These are phyloP conservation scores for Psylliodes chrysocephalus DNA, from an alignment of 2,888 invertebrate genomes.

Conservation along the genomic window DNA sequence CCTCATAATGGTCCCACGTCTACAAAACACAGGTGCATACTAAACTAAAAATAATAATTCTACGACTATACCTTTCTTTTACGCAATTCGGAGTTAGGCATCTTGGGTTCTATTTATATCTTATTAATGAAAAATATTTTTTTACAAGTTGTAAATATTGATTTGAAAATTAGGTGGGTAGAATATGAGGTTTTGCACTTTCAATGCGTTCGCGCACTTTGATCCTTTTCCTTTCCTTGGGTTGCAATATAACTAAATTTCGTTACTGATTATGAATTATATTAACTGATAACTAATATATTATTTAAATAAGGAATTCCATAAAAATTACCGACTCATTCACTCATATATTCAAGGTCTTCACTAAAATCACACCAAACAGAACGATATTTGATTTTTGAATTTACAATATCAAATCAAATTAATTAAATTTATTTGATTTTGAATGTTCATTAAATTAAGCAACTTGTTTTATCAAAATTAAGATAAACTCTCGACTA, in stretches of 20 bases:
- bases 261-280: not conserved
- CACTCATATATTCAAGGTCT: not conserved
- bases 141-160: conserved; percentile 14
- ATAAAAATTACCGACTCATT: not conserved
- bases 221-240: not conserved
- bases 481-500: too few species aligned
- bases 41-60: conserved; percentile 16
- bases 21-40: conserved; percentile 10
- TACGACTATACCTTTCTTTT: conserved; percentile 53
- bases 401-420: too few species aligned
- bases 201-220: conserved; percentile 14
- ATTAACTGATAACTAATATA: not conserved
- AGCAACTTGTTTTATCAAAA: too few species aligned
- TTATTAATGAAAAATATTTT: conserved; percentile 2
- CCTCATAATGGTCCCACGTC: conserved; percentile 21
- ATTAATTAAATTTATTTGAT: too few species aligned
- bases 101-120: conserved; percentile 33
- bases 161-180: conserved; percentile 23
- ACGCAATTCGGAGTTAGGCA: conserved; percentile 53
- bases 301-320: not conserved
- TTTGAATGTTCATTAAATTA: too few species aligned
- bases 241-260: not conserved
- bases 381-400: too few species aligned
- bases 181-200: not conserved
- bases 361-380: not conserved